A percentile compares a stretch with the other conserved stretches of the same genome.
phyloP scores from a whole-genome alignment of 2,797 vertebrate genomes.

The Melanotaenia boesemani region DNA sequence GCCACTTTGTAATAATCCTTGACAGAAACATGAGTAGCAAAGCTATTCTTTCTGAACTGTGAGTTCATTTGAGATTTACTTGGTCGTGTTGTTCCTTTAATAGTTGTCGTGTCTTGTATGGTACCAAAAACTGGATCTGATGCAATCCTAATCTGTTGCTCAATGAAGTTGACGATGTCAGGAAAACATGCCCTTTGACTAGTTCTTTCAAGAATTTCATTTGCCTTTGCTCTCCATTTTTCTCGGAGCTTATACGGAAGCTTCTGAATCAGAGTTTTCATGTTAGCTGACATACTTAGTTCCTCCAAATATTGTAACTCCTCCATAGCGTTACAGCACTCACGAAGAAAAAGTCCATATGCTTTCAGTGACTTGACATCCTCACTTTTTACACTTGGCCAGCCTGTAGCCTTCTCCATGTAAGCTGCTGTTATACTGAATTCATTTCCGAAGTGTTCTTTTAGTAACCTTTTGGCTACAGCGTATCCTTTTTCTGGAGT shows the following conservation, averaged over 20 bases:
- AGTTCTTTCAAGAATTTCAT: background rate
- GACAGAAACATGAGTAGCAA: too few relatives aligned
- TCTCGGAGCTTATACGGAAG: slow-evolving; percentile 1
- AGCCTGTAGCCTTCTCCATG: too few relatives aligned
- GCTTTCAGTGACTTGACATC: background rate
- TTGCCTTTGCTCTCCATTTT: background rate
- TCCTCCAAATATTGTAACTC: background rate
- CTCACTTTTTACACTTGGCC: too few relatives aligned
- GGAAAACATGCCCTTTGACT: slow-evolving; percentile 19
- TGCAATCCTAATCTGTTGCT: slow-evolving; percentile 18
- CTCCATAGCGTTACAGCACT: slow-evolving; percentile 27
- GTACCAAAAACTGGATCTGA: background rate
- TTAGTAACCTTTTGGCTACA: background rate
- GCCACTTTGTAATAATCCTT: too few relatives aligned
- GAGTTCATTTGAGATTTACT: background rate
- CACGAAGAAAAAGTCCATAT: background rate
- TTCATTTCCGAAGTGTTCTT: too few relatives aligned
- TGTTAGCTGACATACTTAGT: background rate
- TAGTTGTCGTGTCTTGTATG: background rate
- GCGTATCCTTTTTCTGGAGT: slow-evolving; percentile 24
- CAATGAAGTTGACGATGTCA: slow-evolving; percentile 28
- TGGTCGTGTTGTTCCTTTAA: background rate
- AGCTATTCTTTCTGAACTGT: background rate
- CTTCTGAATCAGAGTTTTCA: background rate
- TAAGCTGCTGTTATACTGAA: too few relatives aligned